Percentiles rank a stretch among this genome's conserved stretches.
phyloP scores from a whole-genome alignment of 2,797 vertebrate species.

The Trichosurus vulpecula region DNA sequence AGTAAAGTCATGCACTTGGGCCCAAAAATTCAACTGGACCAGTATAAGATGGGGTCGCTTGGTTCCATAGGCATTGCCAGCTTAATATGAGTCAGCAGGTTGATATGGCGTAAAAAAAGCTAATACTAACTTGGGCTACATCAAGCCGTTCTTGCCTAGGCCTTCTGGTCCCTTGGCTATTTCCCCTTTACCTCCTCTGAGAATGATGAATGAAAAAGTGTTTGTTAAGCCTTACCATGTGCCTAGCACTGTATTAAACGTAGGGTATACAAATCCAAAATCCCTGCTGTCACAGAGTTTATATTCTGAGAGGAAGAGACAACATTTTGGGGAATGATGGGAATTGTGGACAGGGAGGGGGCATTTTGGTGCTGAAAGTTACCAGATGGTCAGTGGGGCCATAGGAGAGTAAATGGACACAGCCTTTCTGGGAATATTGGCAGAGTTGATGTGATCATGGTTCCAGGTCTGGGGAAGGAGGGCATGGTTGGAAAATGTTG shows the following conservation, averaged over 20 bases:
- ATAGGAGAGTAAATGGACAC: not conserved
- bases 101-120: not conserved
- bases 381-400: not conserved
- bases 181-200: not conserved
- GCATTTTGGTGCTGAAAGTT: not conserved
- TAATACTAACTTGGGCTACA: not conserved
- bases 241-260: not conserved
- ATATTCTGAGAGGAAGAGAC: not conserved
- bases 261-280: not conserved
- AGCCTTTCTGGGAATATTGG: not conserved
- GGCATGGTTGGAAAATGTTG: not conserved
- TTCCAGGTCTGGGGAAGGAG: not conserved
- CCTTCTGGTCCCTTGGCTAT: not conserved
- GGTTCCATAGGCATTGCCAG: not conserved
- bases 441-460: not conserved
- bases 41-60: not conserved
- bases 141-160: not conserved
- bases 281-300: not conserved
- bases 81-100: not conserved
- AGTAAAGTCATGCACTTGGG: not conserved
- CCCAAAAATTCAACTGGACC: not conserved
- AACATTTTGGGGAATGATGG: not conserved
- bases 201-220: not conserved
- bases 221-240: not conserved
- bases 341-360: not conserved